phyloP scores from a whole-genome alignment of 2,797 vertebrate genomes.

The Cottoperca gobio region DNA sequence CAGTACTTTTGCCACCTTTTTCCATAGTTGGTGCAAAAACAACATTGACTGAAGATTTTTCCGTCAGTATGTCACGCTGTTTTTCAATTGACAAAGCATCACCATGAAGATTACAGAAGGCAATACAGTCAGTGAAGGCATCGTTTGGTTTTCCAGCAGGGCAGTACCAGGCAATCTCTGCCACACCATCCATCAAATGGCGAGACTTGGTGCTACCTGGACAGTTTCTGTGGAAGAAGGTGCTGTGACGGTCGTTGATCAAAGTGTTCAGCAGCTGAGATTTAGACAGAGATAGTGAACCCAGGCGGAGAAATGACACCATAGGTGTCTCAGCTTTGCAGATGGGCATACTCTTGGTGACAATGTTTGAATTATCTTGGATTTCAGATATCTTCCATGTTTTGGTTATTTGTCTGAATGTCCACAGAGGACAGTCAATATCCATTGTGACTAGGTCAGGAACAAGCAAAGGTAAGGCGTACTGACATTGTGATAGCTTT shows the following conservation, averaged over 20 bases:
- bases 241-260: slow-evolving; percentile 71
- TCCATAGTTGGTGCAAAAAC: slow-evolving; percentile 61
- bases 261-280: slow-evolving; percentile 75
- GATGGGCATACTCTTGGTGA: slow-evolving; percentile 62
- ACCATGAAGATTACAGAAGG: slow-evolving; percentile 75
- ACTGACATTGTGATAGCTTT: slow-evolving; percentile 81
- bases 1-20: slow-evolving; percentile 6
- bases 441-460: slow-evolving; percentile 68
- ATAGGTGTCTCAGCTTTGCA: slow-evolving; percentile 68
- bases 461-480: slow-evolving; percentile 84
- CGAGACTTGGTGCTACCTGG: slow-evolving; percentile 68
- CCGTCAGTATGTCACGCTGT: slow-evolving; percentile 75
- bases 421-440: slow-evolving; percentile 81
- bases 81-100: slow-evolving; percentile 66
- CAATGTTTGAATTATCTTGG: slow-evolving; percentile 1
- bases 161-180: slow-evolving; percentile 87
- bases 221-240: slow-evolving; percentile 77
- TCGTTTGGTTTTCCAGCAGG: slow-evolving; percentile 70
- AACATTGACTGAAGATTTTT: slow-evolving; percentile 76
- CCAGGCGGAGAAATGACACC: slow-evolving; percentile 83
- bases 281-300: slow-evolving; percentile 78
- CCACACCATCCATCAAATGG: slow-evolving; percentile 80
- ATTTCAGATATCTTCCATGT: slow-evolving; percentile 67
- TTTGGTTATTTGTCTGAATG: slow-evolving; percentile 70
- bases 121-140: slow-evolving; percentile 73